Percentiles rank a stretch among this genome's conserved stretches.
Evolutionary conservation across 2,888 invertebrate species (phyloP).

Genomic region (Antheraea assamensis): DNA sequence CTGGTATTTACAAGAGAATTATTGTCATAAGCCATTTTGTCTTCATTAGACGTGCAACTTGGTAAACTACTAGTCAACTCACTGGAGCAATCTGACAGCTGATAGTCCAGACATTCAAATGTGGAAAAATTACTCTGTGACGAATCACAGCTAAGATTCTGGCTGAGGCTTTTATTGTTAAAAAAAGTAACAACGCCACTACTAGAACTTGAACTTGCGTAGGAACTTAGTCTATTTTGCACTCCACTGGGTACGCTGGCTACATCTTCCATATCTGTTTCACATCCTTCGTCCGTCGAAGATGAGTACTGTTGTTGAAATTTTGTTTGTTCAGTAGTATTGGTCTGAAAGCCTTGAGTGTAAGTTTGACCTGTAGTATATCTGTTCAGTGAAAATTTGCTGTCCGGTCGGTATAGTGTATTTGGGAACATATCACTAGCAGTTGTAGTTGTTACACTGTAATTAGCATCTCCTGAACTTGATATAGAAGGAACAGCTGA

Average conservation of each 20-base stretch:
- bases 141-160: slow-evolving; percentile 89
- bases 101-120: slow-evolving; percentile 90
- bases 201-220: slow-evolving; percentile 89
- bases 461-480: slow-evolving; percentile 67
- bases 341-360: slow-evolving; percentile 58
- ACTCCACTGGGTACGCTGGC: slow-evolving; percentile 69
- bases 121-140: slow-evolving; percentile 90
- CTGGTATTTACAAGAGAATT: slow-evolving; percentile 82
- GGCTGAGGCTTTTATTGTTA: slow-evolving; percentile 89
- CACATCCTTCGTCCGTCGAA: slow-evolving; percentile 96
- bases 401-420: slow-evolving; percentile 74
- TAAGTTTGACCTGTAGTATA: slow-evolving; percentile 68
- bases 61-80: slow-evolving; percentile 92
- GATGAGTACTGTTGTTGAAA: slow-evolving; percentile 90
- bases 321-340: slow-evolving; percentile 74
- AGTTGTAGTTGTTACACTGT: slow-evolving; percentile 62
- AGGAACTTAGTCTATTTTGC: slow-evolving; percentile 86
- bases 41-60: slow-evolving; percentile 89
- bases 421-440: slow-evolving; percentile 74
- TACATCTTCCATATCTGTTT: slow-evolving; percentile 88
- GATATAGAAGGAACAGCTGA: slow-evolving; percentile 69
- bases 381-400: slow-evolving; percentile 76
- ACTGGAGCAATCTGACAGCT: slow-evolving; percentile 84
- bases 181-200: slow-evolving; percentile 89
- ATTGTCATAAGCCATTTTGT: slow-evolving; percentile 75